Conservation (phyloP, 2,113 vertebrate genomes). For the Egretta garzetta region DNA sequence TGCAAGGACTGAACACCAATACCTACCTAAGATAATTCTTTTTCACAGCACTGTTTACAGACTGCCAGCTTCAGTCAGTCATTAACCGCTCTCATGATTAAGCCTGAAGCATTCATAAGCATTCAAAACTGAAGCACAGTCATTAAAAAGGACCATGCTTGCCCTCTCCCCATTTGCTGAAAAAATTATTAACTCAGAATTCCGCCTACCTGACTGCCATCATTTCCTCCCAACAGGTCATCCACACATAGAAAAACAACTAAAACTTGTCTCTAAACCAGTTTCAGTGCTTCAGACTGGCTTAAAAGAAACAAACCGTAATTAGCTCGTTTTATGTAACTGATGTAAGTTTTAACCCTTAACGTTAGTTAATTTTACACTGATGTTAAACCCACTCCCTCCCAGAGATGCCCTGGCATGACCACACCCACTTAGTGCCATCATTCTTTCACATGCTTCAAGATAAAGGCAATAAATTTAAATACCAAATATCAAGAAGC, state of each 20-base stretch:
- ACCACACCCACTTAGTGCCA: neutral
- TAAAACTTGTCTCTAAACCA: neutral
- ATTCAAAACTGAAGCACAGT: slow-evolving; percentile 9
- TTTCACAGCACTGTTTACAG: neutral
- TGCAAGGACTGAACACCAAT: neutral
- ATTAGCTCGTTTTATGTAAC: neutral
- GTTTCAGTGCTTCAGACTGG: neutral
- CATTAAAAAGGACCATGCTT: neutral
- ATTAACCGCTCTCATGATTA: neutral
- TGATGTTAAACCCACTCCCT: neutral
- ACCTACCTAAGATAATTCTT: neutral
- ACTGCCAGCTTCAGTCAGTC: neutral
- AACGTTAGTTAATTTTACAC: neutral
- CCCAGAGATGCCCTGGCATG: neutral
- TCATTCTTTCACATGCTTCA: neutral
- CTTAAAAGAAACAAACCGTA: neutral
- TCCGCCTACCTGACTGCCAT: neutral
- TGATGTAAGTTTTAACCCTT: neutral
- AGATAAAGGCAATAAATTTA: neutral
- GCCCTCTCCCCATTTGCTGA: neutral
- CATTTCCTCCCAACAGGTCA: neutral
- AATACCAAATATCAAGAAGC: neutral
- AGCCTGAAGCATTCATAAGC: neutral
- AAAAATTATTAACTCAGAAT: neutral
- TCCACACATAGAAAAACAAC: neutral